Conservation (phyloP, 2,888 invertebrate species). For the Nephrocerus scutellatus region DNA sequence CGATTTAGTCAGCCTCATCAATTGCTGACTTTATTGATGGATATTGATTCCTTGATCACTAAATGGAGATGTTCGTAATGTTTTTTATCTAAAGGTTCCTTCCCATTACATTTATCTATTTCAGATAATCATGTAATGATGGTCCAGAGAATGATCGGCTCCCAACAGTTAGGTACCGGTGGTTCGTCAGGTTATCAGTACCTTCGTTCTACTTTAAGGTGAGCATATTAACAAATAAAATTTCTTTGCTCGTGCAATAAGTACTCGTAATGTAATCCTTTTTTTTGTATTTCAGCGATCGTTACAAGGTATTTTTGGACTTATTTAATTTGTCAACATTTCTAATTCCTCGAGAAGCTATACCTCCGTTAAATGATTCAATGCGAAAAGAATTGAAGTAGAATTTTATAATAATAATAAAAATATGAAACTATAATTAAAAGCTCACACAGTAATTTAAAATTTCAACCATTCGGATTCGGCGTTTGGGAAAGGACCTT, state of each 20-base stretch:
- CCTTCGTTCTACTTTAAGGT: slow-evolving; percentile 92
- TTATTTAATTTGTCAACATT: slow-evolving; percentile 96
- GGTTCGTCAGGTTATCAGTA: slow-evolving; percentile 99
- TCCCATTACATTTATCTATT: slow-evolving; percentile 25
- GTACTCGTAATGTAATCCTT: slow-evolving; percentile 4
- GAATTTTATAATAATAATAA: too few relatives aligned
- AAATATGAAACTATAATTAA: too few relatives aligned
- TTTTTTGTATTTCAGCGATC: slow-evolving; percentile 64
- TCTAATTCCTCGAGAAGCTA: slow-evolving; percentile 82
- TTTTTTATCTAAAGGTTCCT: slow-evolving; percentile 1
- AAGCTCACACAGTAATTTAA: too few relatives aligned
- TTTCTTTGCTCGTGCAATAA: neutral
- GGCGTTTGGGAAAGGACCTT: too few relatives aligned
- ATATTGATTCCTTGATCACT: slow-evolving; percentile 94
- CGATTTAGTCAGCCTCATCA: slow-evolving; percentile 98
- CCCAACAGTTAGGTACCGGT: slow-evolving; percentile 91
- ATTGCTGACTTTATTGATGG: slow-evolving; percentile 88
- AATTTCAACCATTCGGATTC: too few relatives aligned
- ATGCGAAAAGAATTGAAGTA: slow-evolving; percentile 56
- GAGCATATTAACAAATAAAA: slow-evolving; percentile 21
- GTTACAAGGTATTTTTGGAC: slow-evolving; percentile 97
- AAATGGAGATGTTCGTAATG: slow-evolving; percentile 91
- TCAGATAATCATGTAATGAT: slow-evolving; percentile 96
- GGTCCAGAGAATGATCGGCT: slow-evolving; percentile 98
- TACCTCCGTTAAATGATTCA: slow-evolving; percentile 76